These are phyloP conservation scores for Oeneis ivallda DNA, from an alignment of 2,888 invertebrate species.

Conservation along the genomic window DNA sequence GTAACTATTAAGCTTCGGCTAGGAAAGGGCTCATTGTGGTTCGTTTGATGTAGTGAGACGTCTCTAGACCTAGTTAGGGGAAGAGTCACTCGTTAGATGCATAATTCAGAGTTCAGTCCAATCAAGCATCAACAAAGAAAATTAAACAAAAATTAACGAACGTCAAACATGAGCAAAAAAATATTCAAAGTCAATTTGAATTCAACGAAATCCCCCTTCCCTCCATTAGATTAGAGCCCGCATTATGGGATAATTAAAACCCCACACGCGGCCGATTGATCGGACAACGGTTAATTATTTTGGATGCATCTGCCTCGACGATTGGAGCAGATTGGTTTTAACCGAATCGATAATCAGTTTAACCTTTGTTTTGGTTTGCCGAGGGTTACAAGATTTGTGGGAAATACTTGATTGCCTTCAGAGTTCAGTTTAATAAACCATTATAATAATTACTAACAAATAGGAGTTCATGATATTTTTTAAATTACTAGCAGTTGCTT, in stretches of 20 bases:
- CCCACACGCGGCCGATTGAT: slow-evolving; percentile 31
- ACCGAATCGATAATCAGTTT: slow-evolving; percentile 23
- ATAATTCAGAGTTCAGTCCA: background rate
- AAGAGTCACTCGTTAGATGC: too few relatives aligned
- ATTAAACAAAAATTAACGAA: slow-evolving; percentile 6
- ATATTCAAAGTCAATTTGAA: slow-evolving; percentile 15
- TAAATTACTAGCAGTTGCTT: too few relatives aligned
- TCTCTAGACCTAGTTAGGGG: too few relatives aligned
- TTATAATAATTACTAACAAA: background rate
- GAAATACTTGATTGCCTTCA: slow-evolving; percentile 2
- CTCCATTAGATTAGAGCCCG: slow-evolving; percentile 38
- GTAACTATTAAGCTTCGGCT: too few relatives aligned
- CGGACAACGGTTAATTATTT: slow-evolving; percentile 30
- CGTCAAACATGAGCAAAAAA: slow-evolving; percentile 10
- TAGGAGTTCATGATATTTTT: too few relatives aligned
- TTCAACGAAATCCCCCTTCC: slow-evolving; percentile 23
- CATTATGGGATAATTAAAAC: slow-evolving; percentile 37
- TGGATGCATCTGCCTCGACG: slow-evolving; percentile 33
- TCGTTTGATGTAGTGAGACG: too few relatives aligned
- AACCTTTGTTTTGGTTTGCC: slow-evolving; percentile 18
- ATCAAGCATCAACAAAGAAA: background rate
- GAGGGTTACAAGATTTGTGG: slow-evolving; percentile 15
- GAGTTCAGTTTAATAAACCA: background rate
- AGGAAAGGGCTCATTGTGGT: too few relatives aligned
- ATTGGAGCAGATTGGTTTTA: slow-evolving; percentile 24